Evolutionary conservation across 2,113 vertebrate genomes (phyloP), one percentile per base, ranked within the genome.

Genomic region (Anarhynchus alexandrinus): DNA sequence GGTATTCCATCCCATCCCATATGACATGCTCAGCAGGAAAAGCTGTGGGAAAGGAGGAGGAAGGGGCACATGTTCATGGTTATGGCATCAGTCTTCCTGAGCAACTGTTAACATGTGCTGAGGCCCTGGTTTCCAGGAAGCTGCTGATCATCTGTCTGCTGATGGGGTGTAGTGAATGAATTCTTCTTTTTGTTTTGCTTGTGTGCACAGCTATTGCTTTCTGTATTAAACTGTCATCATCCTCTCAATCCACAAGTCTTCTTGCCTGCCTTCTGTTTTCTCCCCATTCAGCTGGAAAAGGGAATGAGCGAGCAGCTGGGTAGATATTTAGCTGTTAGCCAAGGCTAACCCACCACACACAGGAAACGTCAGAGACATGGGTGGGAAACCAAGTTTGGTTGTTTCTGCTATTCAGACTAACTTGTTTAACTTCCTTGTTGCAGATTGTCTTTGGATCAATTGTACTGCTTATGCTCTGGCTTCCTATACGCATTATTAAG

Each of bases 371-470:
- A 54, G 67, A 55, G 42, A 15, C 8, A 20, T 27, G 38, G 29
- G 17, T 38, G 13, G 52, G 40, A 58, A 74, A 17, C 38, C 21
- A 8, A 9, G 8, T 86, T 89, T 78, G n/a, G 8, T 49, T 74
- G 25, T 25, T 91, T 51, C 49, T 92, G 23, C 16, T 49, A 0
- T 72, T 91, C 13, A 3, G 8, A 57, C 30, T 90, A 55, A 96
- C 32, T 78, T 76, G 25, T 74, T 76, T 61, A 30, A 42, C 23
- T 69, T 92, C 78, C 26, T 84, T 71, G 4, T 95, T 97, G 71
- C 97, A 99, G 99, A 99, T 99, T 86, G 99, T 99, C 74, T 99
- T 99, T 97, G 99, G 99, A 74, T 99, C 99, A 90, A 99, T 99
- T 74, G 99, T 99, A 22, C 98, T 99, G 42, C 97, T 99, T 92